Percentiles rank a stretch among this genome's conserved stretches.
Evolutionary conservation across 2,113 vertebrate species (phyloP).

Genomic region (Fulmarus glacialis): DNA sequence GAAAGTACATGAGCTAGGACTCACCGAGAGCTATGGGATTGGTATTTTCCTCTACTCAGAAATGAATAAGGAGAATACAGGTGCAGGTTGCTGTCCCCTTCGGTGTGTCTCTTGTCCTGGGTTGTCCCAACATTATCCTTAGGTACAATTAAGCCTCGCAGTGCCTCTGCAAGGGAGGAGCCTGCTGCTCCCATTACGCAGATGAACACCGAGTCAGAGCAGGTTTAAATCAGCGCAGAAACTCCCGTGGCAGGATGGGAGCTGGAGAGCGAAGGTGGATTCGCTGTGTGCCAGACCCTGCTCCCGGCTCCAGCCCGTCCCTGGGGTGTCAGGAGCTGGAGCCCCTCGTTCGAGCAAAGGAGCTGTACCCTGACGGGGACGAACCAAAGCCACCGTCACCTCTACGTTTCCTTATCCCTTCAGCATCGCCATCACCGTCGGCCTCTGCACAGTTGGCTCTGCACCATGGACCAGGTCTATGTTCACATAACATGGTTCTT

Average conservation of each 20-base stretch:
- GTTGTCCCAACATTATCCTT: background rate
- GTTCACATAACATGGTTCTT: background rate
- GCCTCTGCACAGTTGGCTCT: rapidly evolving
- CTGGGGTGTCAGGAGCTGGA: background rate
- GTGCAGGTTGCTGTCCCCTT: background rate
- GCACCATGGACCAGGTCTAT: background rate
- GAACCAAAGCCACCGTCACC: background rate
- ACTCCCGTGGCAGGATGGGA: background rate
- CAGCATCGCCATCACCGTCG: rapidly evolving
- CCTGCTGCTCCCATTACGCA: background rate
- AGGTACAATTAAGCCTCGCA: background rate
- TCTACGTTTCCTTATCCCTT: background rate
- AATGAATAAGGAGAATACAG: background rate
- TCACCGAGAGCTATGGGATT: rapidly evolving
- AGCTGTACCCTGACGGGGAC: background rate
- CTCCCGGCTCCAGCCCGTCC: background rate
- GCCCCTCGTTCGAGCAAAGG: rapidly evolving
- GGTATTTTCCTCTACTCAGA: background rate
- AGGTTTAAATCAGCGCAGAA: background rate
- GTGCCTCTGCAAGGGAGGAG: background rate
- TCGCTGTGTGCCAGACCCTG: background rate
- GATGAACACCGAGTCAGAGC: background rate
- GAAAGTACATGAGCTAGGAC: background rate
- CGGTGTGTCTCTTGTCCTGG: background rate
- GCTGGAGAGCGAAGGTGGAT: background rate